Base-by-base conservation (phyloP, 2,113 vertebrate genomes). In the Vireo altiloquus region DNA sequence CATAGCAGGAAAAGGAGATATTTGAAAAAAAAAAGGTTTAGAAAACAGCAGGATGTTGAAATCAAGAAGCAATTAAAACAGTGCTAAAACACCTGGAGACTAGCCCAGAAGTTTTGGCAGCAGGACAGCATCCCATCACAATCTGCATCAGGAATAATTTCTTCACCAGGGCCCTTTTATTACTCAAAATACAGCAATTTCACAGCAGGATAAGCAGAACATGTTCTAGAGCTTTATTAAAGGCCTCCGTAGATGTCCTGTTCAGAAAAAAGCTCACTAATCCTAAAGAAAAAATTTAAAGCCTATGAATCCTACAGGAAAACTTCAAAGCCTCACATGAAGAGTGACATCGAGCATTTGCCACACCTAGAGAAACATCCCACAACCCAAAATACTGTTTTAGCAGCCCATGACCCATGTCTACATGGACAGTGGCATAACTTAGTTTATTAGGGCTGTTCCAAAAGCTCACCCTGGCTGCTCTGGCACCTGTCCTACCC, bases 21-120 rank as follows among this genome's bases (percentile, higher is more conserved):
- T 59, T 17, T 64, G 7, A 20, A 89, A 61, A 79, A 86, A 68
- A 22, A n/a, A n/a, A n/a, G 11, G 18, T 79, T 90, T 72, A 82
- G 69, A 31, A 90, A 89, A 71, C 52, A 78, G n/a, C 13, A 83
- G 57, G 70, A 70, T 84, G 13, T 72, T 74, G 28, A 89, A 82
- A 92, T 95, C 68, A 90, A 94, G 74, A 59, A 52, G 24, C 21
- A 94, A 86, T 94, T 83, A 77, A 70, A 88, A 87, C 44, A 59
- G 47, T 47, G 35, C 31, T 68, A 21, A 88, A 91, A 63, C 19
- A 30, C 31, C 63, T 89, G 79, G 66, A 84, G 57, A 79, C 13
- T 46, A 75, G 65, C 59, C 88, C 83, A 88, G 72, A 75, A 54
- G 56, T 31, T 80, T 76, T 95, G 86, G 79, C 56, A 87, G 49